Evolutionary conservation across 53 echinoderm and acorn worm genomes (phyloP).

Genomic region (Apostichopus leukothele): DNA sequence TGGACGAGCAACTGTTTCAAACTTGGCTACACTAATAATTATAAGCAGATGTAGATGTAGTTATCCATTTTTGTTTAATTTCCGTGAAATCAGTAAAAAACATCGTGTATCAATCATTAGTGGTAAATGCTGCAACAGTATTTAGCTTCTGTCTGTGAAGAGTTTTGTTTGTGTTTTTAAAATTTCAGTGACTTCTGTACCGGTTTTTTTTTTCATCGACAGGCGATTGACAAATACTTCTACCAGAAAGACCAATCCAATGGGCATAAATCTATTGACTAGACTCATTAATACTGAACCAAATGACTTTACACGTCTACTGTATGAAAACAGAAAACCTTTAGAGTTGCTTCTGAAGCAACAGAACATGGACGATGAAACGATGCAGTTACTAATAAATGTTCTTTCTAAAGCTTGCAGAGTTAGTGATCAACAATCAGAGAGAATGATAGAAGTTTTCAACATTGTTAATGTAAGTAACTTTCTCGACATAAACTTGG

Average conservation of each 20-base stretch:
- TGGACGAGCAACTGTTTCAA: too few species aligned
- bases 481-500: constrained; percentile 32
- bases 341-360: constrained; percentile 32
- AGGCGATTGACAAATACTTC: neutral
- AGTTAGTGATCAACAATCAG: constrained; percentile 23
- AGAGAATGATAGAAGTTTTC: neutral
- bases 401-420: constrained; percentile 48
- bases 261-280: neutral
- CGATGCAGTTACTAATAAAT: constrained; percentile 36
- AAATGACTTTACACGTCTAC: neutral
- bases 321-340: constrained; percentile 10
- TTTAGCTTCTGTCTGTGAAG: too few species aligned
- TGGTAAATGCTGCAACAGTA: too few species aligned
- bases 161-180: too few species aligned
- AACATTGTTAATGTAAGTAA: neutral
- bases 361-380: constrained; percentile 43
- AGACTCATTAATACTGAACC: neutral
- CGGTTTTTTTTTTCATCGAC: neutral
- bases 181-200: too few species aligned
- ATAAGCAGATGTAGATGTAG: too few species aligned
- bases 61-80: too few species aligned
- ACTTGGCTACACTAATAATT: too few species aligned
- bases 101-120: too few species aligned
- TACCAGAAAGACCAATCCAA: neutral
- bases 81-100: too few species aligned